Evolutionary conservation across 2,888 invertebrate genomes (phyloP).

Genomic region (Hemicrepidius hirtus): DNA sequence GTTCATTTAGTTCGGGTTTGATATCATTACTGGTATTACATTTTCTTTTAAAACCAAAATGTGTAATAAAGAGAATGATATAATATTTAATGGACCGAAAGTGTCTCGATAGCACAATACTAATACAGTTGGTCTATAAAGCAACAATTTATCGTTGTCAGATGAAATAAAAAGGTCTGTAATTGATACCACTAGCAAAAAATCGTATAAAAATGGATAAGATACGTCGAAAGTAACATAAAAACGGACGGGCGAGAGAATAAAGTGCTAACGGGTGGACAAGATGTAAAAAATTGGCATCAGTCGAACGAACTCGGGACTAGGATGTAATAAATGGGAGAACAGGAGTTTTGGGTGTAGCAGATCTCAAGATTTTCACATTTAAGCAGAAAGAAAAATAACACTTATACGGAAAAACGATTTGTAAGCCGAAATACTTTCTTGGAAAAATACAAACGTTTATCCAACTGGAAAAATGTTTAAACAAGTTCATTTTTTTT

Average conservation of each 20-base stretch:
- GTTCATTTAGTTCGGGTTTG: too few relatives aligned
- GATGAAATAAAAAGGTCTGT: conserved; percentile 1
- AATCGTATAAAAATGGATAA: conserved; percentile 8
- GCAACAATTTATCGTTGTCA: conserved; percentile 9
- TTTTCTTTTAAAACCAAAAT: too few relatives aligned
- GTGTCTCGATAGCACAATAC: background rate
- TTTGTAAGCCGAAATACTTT: background rate
- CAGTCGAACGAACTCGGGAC: background rate
- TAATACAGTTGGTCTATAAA: conserved; percentile 1
- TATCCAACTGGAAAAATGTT: too few relatives aligned
- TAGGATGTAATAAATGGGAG: conserved; percentile 3
- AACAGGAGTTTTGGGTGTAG: background rate
- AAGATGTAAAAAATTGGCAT: conserved; percentile 13
- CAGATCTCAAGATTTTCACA: conserved; percentile 2
- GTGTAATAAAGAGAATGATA: too few relatives aligned
- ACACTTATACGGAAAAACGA: background rate
- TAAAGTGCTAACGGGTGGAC: conserved; percentile 9
- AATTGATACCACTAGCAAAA: conserved; percentile 10
- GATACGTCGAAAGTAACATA: background rate
- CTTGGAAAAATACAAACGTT: background rate
- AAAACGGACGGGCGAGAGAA: background rate
- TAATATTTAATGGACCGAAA: background rate
- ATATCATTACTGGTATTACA: too few relatives aligned
- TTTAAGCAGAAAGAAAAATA: background rate
- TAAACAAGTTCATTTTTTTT: too few relatives aligned